These are phyloP conservation scores for Pelodytes ibericus DNA, from an alignment of 2,797 vertebrate species.

Conservation along the genomic window DNA sequence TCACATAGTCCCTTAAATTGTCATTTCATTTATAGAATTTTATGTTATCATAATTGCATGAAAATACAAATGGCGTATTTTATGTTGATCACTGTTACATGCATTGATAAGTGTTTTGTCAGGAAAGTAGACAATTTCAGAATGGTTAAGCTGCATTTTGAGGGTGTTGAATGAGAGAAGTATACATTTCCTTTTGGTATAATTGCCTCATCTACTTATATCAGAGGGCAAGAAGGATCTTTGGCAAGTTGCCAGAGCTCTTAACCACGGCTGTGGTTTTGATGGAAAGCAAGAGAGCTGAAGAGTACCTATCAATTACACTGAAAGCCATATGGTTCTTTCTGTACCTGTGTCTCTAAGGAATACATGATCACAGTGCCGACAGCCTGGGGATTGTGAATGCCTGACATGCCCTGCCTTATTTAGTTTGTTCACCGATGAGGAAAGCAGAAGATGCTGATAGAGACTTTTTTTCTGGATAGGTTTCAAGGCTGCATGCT, in stretches of 20 bases:
- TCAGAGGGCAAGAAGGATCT: not conserved
- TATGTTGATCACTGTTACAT: no score
- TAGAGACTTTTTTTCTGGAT: slow-evolving; percentile 19
- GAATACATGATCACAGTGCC: slow-evolving; percentile 35
- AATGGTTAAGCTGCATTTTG: no score
- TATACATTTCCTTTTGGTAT: no score
- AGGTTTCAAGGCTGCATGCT: slow-evolving; percentile 1
- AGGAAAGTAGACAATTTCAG: no score
- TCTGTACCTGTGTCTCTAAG: slow-evolving; percentile 15
- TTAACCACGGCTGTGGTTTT: slow-evolving; percentile 2
- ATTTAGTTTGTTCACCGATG: slow-evolving; percentile 14
- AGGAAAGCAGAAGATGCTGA: slow-evolving; percentile 9
- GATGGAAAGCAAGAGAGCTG: slow-evolving; percentile 14
- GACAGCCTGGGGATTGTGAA: slow-evolving; percentile 23
- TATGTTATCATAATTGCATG: no score
- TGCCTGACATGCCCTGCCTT: slow-evolving; percentile 30
- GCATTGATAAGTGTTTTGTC: no score
- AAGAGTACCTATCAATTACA: slow-evolving; percentile 47
- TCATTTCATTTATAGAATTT: no score
- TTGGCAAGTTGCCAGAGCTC: not conserved
- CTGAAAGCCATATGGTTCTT: slow-evolving; percentile 33
- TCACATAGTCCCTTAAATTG: no score
- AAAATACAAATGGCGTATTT: no score
- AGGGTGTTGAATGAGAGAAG: no score
- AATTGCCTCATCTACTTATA: no score